Percentiles rank a stretch among this genome's conserved stretches.
Evolutionary conservation across 2,113 vertebrate species (phyloP).

Genomic region (Psittacara wagleri): DNA sequence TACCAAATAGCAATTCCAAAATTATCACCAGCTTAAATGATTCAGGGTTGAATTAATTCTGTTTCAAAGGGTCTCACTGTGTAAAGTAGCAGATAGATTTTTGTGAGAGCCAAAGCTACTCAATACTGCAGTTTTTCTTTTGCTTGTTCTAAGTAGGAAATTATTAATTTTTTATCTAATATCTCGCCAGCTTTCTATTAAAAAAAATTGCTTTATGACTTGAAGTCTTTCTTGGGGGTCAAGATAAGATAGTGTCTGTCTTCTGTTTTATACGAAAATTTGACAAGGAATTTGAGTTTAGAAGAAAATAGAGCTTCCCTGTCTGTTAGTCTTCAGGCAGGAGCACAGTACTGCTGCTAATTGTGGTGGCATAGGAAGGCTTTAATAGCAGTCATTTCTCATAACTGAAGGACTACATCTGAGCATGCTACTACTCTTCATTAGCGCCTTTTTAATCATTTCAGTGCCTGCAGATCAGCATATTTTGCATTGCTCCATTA

Average conservation of each 20-base stretch:
- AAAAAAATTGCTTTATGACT: neutral
- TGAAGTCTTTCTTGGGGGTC: neutral
- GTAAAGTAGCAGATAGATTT: neutral
- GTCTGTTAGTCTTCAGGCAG: neutral
- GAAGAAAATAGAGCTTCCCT: neutral
- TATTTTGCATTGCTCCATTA: neutral
- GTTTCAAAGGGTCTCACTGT: neutral
- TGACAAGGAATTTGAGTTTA: neutral
- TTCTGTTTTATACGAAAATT: neutral
- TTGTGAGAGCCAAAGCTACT: neutral
- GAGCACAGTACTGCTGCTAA: neutral
- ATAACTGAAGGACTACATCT: neutral
- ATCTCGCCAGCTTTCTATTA: neutral
- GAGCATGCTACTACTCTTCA: neutral
- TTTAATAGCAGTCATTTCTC: neutral
- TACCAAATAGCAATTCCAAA: neutral
- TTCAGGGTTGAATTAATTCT: neutral
- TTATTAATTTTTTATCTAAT: neutral
- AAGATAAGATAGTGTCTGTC: neutral
- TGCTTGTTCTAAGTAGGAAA: neutral
- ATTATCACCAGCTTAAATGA: neutral
- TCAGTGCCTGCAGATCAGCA: neutral
- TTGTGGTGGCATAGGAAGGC: neutral
- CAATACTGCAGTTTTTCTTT: accelerated
- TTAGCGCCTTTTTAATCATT: neutral